These are phyloP conservation scores for Pachyrhynchus sulphureomaculatus DNA, from an alignment of 1,140 invertebrate species.

Conservation along the genomic window DNA sequence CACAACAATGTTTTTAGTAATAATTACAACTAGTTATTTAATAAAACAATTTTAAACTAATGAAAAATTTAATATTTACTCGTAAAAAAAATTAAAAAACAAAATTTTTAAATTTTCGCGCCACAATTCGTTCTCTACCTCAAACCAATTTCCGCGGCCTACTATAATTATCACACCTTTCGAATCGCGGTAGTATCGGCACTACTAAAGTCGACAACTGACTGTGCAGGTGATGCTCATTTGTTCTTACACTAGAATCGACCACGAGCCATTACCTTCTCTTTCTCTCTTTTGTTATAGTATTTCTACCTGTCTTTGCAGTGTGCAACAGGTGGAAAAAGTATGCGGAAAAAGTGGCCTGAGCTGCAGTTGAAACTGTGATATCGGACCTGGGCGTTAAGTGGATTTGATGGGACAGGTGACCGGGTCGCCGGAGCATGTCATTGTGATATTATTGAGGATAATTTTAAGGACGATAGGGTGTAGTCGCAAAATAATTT, in stretches of 20 bases:
- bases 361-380: background rate
- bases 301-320: constrained; percentile 26
- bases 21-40: background rate
- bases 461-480: no score
- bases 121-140: background rate
- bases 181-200: constrained; percentile 1
- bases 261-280: constrained; percentile 33
- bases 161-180: background rate
- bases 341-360: constrained; percentile 21
- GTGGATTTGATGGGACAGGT: background rate
- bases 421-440: background rate
- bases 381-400: background rate
- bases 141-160: background rate
- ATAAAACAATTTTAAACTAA: background rate
- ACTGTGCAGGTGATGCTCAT: constrained; percentile 23
- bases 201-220: constrained; percentile 19
- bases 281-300: constrained; percentile 29
- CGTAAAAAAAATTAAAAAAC: background rate
- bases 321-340: constrained; percentile 29
- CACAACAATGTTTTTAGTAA: background rate
- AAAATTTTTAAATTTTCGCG: constrained; percentile 4
- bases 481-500: no score
- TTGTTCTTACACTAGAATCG: constrained; percentile 22
- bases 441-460: no score
- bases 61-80: no score